Conservation (phyloP, 1,140 invertebrate genomes). For the Tyrophagus putrescentiae region DNA sequence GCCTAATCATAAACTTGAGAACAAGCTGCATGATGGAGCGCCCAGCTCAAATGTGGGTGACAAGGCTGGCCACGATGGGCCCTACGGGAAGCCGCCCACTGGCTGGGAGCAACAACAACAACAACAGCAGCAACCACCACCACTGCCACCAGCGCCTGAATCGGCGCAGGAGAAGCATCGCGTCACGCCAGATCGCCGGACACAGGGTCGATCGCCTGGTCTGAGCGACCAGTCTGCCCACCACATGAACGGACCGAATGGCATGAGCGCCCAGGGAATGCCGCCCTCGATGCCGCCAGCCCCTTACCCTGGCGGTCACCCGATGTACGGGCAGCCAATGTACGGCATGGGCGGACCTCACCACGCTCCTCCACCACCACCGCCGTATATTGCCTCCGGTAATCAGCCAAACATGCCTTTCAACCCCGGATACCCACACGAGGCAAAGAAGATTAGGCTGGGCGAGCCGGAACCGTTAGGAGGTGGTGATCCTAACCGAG, state of each 20-base stretch:
- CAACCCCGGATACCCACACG: neutral
- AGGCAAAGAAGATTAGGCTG: conserved; percentile 7
- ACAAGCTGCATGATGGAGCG: neutral
- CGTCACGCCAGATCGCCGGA: neutral
- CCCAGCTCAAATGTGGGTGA: conserved; percentile 7
- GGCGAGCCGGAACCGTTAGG: neutral
- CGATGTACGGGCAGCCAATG: neutral
- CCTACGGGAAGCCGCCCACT: neutral
- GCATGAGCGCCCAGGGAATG: neutral
- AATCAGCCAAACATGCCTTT: conserved; percentile 5
- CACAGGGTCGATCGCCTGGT: neutral
- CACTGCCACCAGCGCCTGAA: neutral
- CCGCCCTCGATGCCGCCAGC: neutral
- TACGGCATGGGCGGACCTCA: neutral
- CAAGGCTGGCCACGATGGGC: neutral
- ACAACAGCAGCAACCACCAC: neutral
- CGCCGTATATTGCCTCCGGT: neutral
- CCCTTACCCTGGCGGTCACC: conserved; percentile 3
- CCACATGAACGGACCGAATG: neutral
- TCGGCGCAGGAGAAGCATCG: conserved; percentile 3
- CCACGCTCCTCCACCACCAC: neutral
- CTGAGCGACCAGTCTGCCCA: neutral
- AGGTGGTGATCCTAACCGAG: neutral
- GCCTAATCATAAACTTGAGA: neutral
- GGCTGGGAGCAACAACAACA: neutral